Percentiles rank a stretch among this genome's conserved stretches.
These are phyloP conservation scores for Mormyrops attenuatus DNA, from an alignment of 2,797 vertebrate species.

Conservation along the genomic window DNA sequence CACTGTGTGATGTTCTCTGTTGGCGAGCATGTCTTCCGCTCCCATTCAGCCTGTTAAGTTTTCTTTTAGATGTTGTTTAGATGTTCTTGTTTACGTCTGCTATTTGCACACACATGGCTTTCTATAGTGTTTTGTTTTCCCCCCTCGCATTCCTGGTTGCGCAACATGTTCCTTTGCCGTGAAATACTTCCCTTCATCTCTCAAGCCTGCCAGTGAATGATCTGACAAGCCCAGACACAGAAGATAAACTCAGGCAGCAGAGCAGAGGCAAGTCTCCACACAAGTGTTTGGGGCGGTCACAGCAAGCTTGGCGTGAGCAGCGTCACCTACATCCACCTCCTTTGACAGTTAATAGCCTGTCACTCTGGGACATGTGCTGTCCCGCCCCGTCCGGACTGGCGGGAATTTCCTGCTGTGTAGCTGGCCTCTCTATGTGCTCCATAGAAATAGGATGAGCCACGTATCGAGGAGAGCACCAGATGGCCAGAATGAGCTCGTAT, in stretches of 20 bases:
- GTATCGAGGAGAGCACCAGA: background rate
- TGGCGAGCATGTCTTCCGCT: background rate
- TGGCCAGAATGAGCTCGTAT: background rate
- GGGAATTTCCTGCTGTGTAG: background rate
- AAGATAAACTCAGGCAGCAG: background rate
- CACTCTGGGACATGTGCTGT: background rate
- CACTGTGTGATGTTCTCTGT: background rate
- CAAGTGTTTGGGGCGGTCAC: background rate
- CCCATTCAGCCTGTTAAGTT: background rate
- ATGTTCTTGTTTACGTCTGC: background rate
- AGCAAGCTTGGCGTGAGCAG: background rate
- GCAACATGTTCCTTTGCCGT: background rate
- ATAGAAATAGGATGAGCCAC: background rate
- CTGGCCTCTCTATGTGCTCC: background rate
- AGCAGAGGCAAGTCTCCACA: background rate
- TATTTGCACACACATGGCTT: background rate
- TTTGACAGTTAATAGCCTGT: background rate
- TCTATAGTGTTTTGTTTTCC: background rate
- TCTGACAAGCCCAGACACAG: background rate
- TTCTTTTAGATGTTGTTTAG: background rate
- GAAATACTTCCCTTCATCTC: background rate
- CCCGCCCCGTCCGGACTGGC: background rate
- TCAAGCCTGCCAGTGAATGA: background rate
- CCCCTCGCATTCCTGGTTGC: background rate
- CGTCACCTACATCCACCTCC: background rate